Base-by-base conservation (phyloP, 1,140 invertebrate species). In the Plodia interpunctella region DNA sequence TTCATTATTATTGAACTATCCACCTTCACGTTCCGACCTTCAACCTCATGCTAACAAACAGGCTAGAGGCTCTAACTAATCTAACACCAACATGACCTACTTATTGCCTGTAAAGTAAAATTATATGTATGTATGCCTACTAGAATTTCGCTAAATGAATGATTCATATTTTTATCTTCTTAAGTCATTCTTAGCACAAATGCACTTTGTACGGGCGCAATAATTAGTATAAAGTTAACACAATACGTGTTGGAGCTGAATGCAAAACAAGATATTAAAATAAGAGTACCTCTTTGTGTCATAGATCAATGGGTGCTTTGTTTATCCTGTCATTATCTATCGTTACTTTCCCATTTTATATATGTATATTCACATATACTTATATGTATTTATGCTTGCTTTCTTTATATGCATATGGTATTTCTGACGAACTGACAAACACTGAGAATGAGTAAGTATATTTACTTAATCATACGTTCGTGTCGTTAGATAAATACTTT, bases 131-230 rank as follows among this genome's bases (percentile, higher is more conserved):
- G n/a, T n/a, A n/a, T n/a, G n/a, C n/a, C n/a, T n/a, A 51, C 19
- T 63, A 28, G 18, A 53, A 72, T 78, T 68, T 68, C 62, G 68
- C 63, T 71, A 61, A 63, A 60, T 57, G 51, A 53, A 65, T 83
- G 78, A 82, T 58, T 79, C 73, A 79, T 59, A 63, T 49, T 57
- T 50, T 72, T 80, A 71, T 74, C 65, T 69, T 70, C 60, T 67
- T 65, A 65, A 66, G 55, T 53, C 51, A 11, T 25, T 25, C 20
- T 53, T 53, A n/a, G 51, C 19, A n/a, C 51, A 53, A n/a, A 25
- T 53, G 51, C 21, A 53, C 51, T 53, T 53, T 53, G 51, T 53
- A 51, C 49, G 20, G 6, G 17, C 20, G 21, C 51, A 53, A 9
- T 53, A 25, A 25, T 53, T 53, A 53, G 51, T 53, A 20, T 51